Evolutionary conservation across 1,140 invertebrate species (phyloP).

Genomic region (Procambarus clarkii): DNA sequence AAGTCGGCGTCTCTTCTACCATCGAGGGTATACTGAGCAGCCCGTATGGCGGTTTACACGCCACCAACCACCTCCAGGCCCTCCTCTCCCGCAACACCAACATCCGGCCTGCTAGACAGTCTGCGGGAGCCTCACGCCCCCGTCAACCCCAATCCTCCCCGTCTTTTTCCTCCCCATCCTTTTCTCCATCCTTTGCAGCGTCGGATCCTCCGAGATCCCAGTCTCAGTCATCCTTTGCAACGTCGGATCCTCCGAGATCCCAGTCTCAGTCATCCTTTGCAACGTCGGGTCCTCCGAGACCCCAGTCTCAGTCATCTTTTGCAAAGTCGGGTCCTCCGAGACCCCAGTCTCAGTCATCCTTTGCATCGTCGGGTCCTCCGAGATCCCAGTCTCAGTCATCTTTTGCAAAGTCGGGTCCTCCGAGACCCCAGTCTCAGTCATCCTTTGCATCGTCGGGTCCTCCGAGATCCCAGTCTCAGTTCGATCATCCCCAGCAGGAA

Average conservation of each 20-base stretch:
- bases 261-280: too few relatives aligned
- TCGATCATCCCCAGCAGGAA: background rate
- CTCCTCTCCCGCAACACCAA: conserved; percentile 35
- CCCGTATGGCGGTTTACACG: background rate
- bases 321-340: too few relatives aligned
- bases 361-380: too few relatives aligned
- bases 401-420: too few relatives aligned
- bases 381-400: too few relatives aligned
- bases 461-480: background rate
- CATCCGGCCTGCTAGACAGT: conserved; percentile 39
- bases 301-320: background rate
- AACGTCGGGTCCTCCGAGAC: too few relatives aligned
- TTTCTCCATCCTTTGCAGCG: background rate
- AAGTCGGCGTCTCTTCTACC: conserved; percentile 17
- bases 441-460: background rate
- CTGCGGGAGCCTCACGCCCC: background rate
- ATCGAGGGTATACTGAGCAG: conserved; percentile 34
- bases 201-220: background rate
- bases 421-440: background rate
- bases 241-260: too few relatives aligned
- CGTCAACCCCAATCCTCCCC: background rate
- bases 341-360: too few relatives aligned
- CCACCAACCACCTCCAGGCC: conserved; percentile 33
- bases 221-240: background rate
- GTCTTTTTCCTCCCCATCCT: background rate